These are phyloP conservation scores for Poeciliopsis presidionis DNA, from an alignment of 2,797 vertebrate species.

Conservation along the genomic window DNA sequence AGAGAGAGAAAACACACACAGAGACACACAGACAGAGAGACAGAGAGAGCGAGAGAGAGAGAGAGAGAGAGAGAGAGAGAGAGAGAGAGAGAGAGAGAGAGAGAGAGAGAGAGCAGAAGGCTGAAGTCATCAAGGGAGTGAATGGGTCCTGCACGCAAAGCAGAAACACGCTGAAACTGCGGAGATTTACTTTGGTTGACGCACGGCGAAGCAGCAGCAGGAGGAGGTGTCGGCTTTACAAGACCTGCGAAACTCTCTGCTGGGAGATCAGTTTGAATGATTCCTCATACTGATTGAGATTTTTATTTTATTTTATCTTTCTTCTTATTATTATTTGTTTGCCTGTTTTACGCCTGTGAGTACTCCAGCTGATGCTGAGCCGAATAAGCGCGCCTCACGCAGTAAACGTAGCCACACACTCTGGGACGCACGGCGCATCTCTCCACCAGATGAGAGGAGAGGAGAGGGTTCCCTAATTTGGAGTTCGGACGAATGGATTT, in stretches of 20 bases:
- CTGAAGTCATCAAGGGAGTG: conserved; percentile 82
- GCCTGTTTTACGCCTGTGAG: background rate
- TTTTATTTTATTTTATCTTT: too few species aligned
- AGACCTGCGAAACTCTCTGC: conserved; percentile 21
- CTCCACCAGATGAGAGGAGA: conserved; percentile 30
- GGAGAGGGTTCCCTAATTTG: conserved; percentile 29
- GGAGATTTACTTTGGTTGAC: conserved; percentile 65
- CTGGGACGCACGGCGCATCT: conserved; percentile 72
- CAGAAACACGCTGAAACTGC: conserved; percentile 74
- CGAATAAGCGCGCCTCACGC: conserved; percentile 60
- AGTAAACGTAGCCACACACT: conserved; percentile 50
- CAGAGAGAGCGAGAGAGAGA: too few species aligned
- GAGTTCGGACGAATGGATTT: conserved; percentile 61
- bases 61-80: conserved; percentile 27
- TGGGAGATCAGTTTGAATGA: conserved; percentile 2
- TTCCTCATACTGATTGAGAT: background rate
- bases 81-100: conserved; percentile 36
- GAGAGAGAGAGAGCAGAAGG: conserved; percentile 65
- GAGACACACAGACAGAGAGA: too few species aligned
- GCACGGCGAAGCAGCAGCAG: conserved; percentile 26
- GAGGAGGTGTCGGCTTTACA: conserved; percentile 48
- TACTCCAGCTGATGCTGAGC: conserved; percentile 63
- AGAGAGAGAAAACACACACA: too few species aligned
- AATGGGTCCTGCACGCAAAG: conserved; percentile 74
- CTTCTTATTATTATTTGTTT: background rate